Base-by-base conservation (phyloP, 2,797 vertebrate genomes). In the Sorex maritimensis region DNA sequence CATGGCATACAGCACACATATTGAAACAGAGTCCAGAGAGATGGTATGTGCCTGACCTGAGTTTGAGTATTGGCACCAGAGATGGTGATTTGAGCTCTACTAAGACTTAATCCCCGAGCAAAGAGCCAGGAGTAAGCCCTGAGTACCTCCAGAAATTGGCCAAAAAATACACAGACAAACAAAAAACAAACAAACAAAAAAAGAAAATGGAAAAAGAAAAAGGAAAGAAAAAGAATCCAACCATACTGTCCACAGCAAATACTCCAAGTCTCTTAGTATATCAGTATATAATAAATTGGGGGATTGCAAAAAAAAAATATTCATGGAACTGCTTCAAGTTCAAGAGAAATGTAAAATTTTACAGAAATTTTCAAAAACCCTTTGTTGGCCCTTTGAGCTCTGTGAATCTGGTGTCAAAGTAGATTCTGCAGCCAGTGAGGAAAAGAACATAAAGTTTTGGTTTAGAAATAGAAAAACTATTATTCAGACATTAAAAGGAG, bases 401-500 rank as follows among this genome's bases (percentile, higher is more conserved):
- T 52, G 49, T 52, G 49, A 52, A 52, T 52, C 49, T 52, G 49
- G 11, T 11, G 49, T 52, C 13, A 2, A 52, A 14, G 49, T 52
- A 11, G 49, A 52, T 52, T 52, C 9, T 79, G 15, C 4, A 86
- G 28, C 63, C n/a, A 73, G 0, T 65, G 9, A 23, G 24, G 30
- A 26, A 81, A 87, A 75, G 9, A 80, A 24, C 68, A 68, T 26
- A 30, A 30, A 30, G 2, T 73, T 83, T 90, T 44, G 21, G 38
- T 83, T 88, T 96, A 28, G 38, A 77, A 83, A 65, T 9, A 34
- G n/a, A 71, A 85, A 84, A 84, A 49, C 23, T 41, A 26, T 58
- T 73, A 69, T 44, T 79, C 71, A 71, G 74, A 71, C 73, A 83
- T 82, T 86, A 30, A 93, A 93, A n/a, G 21, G 46, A 88, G 26